A percentile compares a stretch with the other conserved stretches of the same genome.
Evolutionary conservation across 53 echinoderm and acorn worm species (phyloP).

Genomic region (Paelopatides confundens): DNA sequence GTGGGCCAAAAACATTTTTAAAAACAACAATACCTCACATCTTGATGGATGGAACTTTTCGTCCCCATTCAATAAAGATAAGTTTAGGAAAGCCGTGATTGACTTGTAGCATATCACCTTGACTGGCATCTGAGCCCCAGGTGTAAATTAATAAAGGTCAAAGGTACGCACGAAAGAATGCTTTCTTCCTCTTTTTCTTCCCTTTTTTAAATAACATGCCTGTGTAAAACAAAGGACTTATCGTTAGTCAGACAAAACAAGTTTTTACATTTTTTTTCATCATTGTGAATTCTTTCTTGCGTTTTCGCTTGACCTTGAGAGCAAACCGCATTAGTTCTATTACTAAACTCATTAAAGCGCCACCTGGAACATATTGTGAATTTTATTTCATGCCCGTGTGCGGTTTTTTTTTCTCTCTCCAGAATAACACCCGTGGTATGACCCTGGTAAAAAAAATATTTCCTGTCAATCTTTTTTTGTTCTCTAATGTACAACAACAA

Average conservation of each 20-base stretch:
- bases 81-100: neutral
- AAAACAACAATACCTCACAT: too few species aligned
- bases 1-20: too few species aligned
- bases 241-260: constrained; percentile 25
- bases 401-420: neutral
- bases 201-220: too few species aligned
- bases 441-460: neutral
- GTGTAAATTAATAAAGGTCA: neutral
- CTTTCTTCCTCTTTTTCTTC: neutral
- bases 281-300: constrained; percentile 3
- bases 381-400: constrained; percentile 13
- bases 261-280: neutral
- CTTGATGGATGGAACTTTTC: too few species aligned
- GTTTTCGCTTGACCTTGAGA: constrained; percentile 11
- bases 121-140: neutral
- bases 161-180: neutral
- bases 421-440: neutral
- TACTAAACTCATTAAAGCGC: constrained; percentile 34
- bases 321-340: constrained; percentile 35
- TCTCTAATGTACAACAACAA: too few species aligned
- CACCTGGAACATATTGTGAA: constrained; percentile 30
- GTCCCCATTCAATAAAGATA: too few species aligned
- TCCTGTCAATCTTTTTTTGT: neutral
- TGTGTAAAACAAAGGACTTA: neutral
- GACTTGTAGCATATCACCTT: neutral